Evolutionary conservation across 1,140 invertebrate species (phyloP).

Genomic region (Hirudo medicinalis): DNA sequence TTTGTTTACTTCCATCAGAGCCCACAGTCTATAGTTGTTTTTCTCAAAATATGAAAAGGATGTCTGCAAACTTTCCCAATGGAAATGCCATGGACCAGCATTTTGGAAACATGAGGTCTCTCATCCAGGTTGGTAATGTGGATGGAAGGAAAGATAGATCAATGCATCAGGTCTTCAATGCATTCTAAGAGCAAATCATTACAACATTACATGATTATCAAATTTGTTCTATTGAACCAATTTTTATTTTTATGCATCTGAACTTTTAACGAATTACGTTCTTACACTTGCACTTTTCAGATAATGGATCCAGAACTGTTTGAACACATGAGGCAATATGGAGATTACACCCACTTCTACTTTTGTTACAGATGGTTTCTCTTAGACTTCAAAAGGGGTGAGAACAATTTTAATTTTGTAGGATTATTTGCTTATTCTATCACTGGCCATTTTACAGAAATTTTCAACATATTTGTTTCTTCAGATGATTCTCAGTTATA

Average conservation of each 20-base stretch:
- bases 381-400: conserved; percentile 61
- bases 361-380: conserved; percentile 90
- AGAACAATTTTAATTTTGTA: conserved; percentile 4
- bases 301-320: conserved; percentile 85
- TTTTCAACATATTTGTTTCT: background rate
- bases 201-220: too few species aligned
- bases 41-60: conserved; percentile 72
- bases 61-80: conserved; percentile 80
- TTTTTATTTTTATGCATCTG: too few species aligned
- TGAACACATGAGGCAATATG: conserved; percentile 81
- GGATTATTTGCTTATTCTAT: background rate
- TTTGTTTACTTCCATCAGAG: conserved; percentile 46
- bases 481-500: too few species aligned
- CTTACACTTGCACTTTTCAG: conserved; percentile 41
- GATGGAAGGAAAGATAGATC: too few species aligned
- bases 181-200: too few species aligned
- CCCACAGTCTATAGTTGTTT: conserved; percentile 81
- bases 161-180: too few species aligned
- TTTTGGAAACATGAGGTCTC: conserved; percentile 79
- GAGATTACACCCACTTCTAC: conserved; percentile 91
- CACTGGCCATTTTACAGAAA: background rate
- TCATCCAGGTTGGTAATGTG: conserved; percentile 42
- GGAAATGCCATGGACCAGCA: conserved; percentile 85
- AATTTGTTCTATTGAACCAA: too few species aligned
- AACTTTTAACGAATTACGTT: background rate